Percentiles rank a stretch among this genome's conserved stretches.
Conservation (phyloP, 1,140 invertebrate species). For the Formica exsecta region DNA sequence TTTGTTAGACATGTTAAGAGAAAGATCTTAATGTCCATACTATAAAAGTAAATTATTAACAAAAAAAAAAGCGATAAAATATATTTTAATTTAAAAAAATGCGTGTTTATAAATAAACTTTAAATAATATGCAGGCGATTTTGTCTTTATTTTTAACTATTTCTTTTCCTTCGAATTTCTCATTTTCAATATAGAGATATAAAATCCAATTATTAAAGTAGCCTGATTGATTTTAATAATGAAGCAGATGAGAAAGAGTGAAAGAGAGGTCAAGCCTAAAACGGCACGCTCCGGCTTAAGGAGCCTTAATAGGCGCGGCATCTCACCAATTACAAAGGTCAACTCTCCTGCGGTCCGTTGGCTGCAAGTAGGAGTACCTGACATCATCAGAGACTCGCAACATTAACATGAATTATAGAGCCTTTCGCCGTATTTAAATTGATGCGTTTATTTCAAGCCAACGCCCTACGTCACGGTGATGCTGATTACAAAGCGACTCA, state of each 20-base stretch:
- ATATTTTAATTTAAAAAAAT: too few species aligned
- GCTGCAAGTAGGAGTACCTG: constrained; percentile 13
- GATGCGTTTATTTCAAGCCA: constrained; percentile 34
- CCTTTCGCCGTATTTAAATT: constrained; percentile 36
- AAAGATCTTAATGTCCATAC: neutral
- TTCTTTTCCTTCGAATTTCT: neutral
- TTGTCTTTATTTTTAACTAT: neutral
- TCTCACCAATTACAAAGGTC: constrained; percentile 58
- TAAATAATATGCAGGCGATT: neutral
- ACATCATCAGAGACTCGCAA: constrained; percentile 37
- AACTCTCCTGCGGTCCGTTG: constrained; percentile 11
- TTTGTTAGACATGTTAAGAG: neutral
- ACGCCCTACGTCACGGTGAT: neutral
- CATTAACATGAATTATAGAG: constrained; percentile 51
- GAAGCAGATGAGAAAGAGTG: constrained; percentile 4
- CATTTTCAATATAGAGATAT: neutral
- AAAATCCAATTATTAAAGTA: neutral
- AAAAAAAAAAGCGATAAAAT: too few species aligned
- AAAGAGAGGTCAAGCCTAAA: constrained; percentile 14
- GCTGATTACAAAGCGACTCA: neutral
- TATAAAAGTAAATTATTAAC: too few species aligned
- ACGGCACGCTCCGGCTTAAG: constrained; percentile 15
- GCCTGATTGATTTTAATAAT: constrained; percentile 34
- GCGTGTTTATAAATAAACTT: neutral
- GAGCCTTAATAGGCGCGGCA: constrained; percentile 45